Base-by-base conservation (phyloP, 2,888 invertebrate genomes). In the Ischnus inquisitorius region DNA sequence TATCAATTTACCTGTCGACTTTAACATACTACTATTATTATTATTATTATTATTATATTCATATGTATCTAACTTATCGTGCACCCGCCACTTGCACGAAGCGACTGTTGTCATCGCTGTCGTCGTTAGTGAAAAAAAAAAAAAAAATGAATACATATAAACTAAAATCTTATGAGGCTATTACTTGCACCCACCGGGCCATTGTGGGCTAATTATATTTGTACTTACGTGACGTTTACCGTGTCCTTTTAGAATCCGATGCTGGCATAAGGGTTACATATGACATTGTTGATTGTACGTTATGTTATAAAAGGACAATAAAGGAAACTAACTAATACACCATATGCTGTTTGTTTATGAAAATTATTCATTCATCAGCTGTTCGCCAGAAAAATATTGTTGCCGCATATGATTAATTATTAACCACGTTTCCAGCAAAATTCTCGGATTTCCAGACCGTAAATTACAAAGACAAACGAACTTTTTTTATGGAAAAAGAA, bases 271-370 rank as follows among this genome's bases (percentile, higher is more conserved):
- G 85, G 78, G 83, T 89, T 87, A 86, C 81, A 87, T 79, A 82
- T 83, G 64, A 87, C 72, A 87, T 90, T 90, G 87, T 90, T 88
- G 86, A 90, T 88, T 90, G 90, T 90, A 88, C 85, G 86, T 86
- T 86, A 89, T 83, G 85, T 90, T 90, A 87, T 88, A 83, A 89
- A 88, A 88, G 87, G 89, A 90, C 90, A 90, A 90, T 90, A 90
- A 90, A 90, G 87, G 84, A 83, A 89, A 86, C 86, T 85, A 90
- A 88, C 96, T 68, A 96, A 94, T 79, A 83, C 80, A 80, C 65
- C 72, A 79, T 76, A 39, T 57, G 10, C 41, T 41, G 16, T 74
- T 16, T 19, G 14, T 0, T 74, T 60, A 22, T 60, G 8, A 39
- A 46, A 62, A 62, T 75, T 62, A 25, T 68, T 41, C 28, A 16